Evolutionary conservation across 2,797 vertebrate species (phyloP).

Genomic region (Poeciliopsis presidionis): DNA sequence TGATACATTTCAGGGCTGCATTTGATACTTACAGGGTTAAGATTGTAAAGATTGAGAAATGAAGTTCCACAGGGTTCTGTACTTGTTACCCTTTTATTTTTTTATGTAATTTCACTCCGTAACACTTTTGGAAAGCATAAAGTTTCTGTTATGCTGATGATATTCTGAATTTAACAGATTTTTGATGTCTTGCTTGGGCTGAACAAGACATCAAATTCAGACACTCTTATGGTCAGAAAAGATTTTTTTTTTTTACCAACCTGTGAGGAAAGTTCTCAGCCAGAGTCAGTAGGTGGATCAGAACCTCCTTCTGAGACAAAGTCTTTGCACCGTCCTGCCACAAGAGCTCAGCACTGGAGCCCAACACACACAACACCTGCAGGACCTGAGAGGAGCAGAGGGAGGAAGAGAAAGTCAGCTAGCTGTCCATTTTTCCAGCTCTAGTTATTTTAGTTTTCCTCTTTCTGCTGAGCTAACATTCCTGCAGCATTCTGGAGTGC

Average conservation of each 20-base stretch:
- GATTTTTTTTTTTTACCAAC: conserved; percentile 66
- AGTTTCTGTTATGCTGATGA: not conserved
- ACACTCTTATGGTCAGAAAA: not conserved
- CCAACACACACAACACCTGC: conserved; percentile 80
- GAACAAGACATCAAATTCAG: not conserved
- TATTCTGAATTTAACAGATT: not conserved
- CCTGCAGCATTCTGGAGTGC: not conserved
- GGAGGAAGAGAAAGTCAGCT: not conserved
- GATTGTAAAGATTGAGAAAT: not conserved
- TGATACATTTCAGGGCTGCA: not conserved
- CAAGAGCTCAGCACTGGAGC: conserved; percentile 72
- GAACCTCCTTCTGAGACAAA: conserved; percentile 80
- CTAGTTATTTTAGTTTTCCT: not conserved
- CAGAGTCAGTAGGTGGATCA: conserved; percentile 83
- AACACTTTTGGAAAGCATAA: not conserved
- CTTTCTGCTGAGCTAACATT: not conserved
- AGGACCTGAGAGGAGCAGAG: conserved; percentile 80
- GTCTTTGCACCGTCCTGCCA: conserved; percentile 72
- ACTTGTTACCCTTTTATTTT: not conserved
- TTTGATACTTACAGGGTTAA: not conserved
- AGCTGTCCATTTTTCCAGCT: not conserved
- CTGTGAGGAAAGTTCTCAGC: conserved; percentile 80
- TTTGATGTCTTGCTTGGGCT: not conserved
- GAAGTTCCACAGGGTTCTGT: not conserved
- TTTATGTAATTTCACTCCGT: not conserved